Evolutionary conservation across 2,113 vertebrate genomes (phyloP).

Genomic region (Spheniscus mendiculus): DNA sequence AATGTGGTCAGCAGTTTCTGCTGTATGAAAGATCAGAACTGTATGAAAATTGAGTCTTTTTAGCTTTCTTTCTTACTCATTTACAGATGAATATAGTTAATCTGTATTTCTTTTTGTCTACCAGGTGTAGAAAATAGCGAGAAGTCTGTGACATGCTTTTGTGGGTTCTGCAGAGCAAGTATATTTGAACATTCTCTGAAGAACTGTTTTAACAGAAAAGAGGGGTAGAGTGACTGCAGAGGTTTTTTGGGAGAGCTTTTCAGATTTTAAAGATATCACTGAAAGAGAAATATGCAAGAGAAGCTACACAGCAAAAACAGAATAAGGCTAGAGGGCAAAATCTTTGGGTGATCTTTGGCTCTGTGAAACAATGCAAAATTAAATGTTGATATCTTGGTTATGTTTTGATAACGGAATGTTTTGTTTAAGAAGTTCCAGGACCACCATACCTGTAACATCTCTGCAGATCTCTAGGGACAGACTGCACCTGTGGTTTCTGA

Average conservation of each 20-base stretch:
- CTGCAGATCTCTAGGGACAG: background rate
- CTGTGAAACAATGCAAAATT: background rate
- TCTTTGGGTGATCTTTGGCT: background rate
- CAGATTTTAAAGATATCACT: background rate
- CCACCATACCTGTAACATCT: background rate
- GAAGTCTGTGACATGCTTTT: background rate
- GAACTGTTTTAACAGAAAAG: background rate
- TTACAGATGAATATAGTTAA: background rate
- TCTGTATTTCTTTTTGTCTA: background rate
- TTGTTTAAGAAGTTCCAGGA: background rate
- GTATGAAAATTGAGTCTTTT: background rate
- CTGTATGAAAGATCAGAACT: no score
- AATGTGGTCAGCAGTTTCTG: background rate
- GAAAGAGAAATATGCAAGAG: background rate
- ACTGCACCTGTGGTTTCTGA: background rate
- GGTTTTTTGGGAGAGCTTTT: background rate
- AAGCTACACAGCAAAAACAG: background rate
- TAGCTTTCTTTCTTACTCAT: background rate
- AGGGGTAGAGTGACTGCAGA: background rate
- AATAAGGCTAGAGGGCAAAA: background rate
- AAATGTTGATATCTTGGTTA: background rate
- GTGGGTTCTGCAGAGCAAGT: background rate
- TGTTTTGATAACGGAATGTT: background rate
- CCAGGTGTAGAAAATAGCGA: background rate
- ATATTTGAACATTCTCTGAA: background rate